Conservation (phyloP, 2,113 vertebrate species). For the Prolemur simus region DNA sequence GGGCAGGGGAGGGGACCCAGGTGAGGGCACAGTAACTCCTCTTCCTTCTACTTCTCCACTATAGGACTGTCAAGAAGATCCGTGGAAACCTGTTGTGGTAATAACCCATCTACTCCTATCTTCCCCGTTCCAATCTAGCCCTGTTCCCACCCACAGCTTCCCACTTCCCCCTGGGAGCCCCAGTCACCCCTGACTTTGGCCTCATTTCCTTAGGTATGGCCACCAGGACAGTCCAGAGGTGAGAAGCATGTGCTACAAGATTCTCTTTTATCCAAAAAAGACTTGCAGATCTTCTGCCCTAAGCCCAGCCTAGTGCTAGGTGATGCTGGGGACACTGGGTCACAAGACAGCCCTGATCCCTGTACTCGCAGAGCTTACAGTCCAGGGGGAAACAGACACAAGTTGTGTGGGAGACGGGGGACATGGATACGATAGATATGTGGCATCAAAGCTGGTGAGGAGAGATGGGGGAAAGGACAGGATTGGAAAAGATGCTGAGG, state of each 20-base stretch:
- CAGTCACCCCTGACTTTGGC: constrained; percentile 40
- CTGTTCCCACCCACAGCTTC: background rate
- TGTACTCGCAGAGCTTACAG: background rate
- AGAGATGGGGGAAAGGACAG: background rate
- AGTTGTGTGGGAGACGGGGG: background rate
- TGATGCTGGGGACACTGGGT: background rate
- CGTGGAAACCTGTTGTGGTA: constrained; percentile 82
- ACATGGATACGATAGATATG: background rate
- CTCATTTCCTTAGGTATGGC: constrained; percentile 76
- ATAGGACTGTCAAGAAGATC: constrained; percentile 77
- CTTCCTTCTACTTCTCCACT: background rate
- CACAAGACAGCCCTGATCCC: background rate
- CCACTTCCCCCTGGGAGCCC: background rate
- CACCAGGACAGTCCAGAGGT: constrained; percentile 77
- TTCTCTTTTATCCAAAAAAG: constrained; percentile 4
- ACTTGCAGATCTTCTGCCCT: background rate
- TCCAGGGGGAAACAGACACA: background rate
- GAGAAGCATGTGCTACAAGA: constrained; percentile 29
- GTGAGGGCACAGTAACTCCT: background rate
- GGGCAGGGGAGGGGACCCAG: background rate
- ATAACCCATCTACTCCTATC: background rate
- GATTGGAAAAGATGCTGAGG: background rate
- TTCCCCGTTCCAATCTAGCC: background rate
- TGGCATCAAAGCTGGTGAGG: background rate
- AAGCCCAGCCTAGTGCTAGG: background rate